Evolutionary conservation across 2,797 vertebrate genomes (phyloP).

Genomic region (Triplophysa yarkandensis): DNA sequence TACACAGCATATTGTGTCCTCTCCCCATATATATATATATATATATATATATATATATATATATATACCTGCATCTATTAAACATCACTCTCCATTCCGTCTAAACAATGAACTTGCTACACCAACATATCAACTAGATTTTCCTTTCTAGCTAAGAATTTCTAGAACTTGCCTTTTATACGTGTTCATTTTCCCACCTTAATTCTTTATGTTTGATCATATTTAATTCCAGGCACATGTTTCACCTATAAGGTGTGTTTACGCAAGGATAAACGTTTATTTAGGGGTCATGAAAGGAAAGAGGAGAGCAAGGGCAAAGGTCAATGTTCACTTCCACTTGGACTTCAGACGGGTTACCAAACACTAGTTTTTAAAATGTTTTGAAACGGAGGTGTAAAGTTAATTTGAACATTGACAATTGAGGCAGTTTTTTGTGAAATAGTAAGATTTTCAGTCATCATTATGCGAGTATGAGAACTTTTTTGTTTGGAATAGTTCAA

Average conservation of each 20-base stretch:
- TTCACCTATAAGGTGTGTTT: neutral
- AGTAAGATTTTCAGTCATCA: too few species aligned
- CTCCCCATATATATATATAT: neutral
- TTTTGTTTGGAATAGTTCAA: too few species aligned
- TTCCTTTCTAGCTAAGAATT: neutral
- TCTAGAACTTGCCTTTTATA: neutral
- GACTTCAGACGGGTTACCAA: neutral
- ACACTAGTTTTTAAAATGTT: too few species aligned
- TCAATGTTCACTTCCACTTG: neutral
- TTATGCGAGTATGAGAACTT: too few species aligned
- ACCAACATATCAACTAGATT: too few species aligned
- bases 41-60: neutral
- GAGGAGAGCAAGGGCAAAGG: neutral
- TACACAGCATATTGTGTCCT: neutral
- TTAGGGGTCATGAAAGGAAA: conserved; percentile 12
- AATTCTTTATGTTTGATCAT: neutral
- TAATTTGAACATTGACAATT: too few species aligned
- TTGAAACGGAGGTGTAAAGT: too few species aligned
- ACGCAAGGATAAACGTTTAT: neutral
- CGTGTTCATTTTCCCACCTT: neutral
- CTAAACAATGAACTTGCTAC: neutral
- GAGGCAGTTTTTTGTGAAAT: too few species aligned
- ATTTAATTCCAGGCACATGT: too few species aligned
- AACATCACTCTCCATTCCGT: too few species aligned
- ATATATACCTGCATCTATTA: neutral